These are phyloP conservation scores for Hoplodrina blanda DNA, from an alignment of 2,888 invertebrate species.

Conservation along the genomic window DNA sequence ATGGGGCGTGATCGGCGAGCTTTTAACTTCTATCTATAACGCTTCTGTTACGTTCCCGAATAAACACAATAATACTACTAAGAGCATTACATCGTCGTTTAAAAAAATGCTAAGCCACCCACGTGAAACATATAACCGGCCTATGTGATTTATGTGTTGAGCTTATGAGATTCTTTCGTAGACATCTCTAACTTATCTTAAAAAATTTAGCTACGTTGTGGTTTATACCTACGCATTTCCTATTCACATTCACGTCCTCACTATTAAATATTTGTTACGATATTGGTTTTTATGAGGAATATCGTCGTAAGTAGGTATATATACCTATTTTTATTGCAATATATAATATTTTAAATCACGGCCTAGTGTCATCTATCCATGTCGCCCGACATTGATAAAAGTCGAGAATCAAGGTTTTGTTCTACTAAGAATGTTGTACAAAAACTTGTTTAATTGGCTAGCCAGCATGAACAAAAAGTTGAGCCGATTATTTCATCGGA, in stretches of 20 bases:
- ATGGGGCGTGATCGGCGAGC: constrained; percentile 70
- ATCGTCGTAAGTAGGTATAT: not conserved
- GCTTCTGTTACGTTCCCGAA: constrained; percentile 26
- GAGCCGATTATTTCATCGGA: constrained; percentile 65
- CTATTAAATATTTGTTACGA: constrained; percentile 35
- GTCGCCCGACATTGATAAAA: constrained; percentile 24
- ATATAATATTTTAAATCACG: constrained; percentile 16
- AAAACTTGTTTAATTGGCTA: constrained; percentile 66
- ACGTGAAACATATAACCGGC: constrained; percentile 40
- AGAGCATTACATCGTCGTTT: constrained; percentile 45
- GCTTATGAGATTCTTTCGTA: constrained; percentile 63
- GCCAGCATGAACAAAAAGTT: constrained; percentile 64
- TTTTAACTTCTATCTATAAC: constrained; percentile 67
- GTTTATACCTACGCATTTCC: constrained; percentile 59
- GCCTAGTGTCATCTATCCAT: constrained; percentile 13
- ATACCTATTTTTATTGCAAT: not conserved
- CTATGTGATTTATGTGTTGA: constrained; percentile 58
- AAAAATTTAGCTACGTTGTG: constrained; percentile 51
- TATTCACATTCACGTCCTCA: constrained; percentile 36
- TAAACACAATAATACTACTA: constrained; percentile 55
- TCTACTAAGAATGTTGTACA: constrained; percentile 51
- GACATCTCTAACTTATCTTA: constrained; percentile 60
- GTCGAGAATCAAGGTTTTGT: constrained; percentile 16
- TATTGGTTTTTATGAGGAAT: constrained; percentile 19
- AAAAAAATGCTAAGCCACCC: constrained; percentile 57